Conservation (phyloP, 2,888 invertebrate species). For the Temnothorax ravouxi region DNA sequence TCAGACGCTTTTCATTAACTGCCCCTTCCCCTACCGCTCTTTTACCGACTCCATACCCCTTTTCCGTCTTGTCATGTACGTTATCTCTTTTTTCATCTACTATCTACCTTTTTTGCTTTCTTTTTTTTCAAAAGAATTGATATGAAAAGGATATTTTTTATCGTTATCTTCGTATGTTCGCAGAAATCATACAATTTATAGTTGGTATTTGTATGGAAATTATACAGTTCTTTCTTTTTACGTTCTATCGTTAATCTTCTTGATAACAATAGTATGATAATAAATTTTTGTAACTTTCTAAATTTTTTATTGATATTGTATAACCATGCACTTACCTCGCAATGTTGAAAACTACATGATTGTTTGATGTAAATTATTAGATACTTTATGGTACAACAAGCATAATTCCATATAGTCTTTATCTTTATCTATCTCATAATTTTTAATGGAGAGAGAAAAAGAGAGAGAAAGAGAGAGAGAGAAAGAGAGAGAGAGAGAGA, state of each 20-base stretch:
- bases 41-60: constrained; percentile 76
- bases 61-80: constrained; percentile 66
- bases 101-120: constrained; percentile 12
- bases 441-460: background rate
- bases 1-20: constrained; percentile 86
- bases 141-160: constrained; percentile 21
- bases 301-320: constrained; percentile 71
- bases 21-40: constrained; percentile 72
- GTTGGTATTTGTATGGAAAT: background rate
- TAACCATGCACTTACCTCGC: constrained; percentile 70
- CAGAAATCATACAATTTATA: constrained; percentile 2
- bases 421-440: background rate
- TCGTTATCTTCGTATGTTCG: background rate
- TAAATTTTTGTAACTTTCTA: constrained; percentile 68
- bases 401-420: constrained; percentile 62
- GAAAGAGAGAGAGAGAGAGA: constrained; percentile 9
- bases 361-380: constrained; percentile 80
- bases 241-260: background rate
- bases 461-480: background rate
- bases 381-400: constrained; percentile 69
- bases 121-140: constrained; percentile 20
- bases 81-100: constrained; percentile 53
- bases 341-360: constrained; percentile 72
- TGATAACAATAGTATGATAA: background rate
- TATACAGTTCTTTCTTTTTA: background rate